Evolutionary conservation across 2,113 vertebrate species (phyloP).

Genomic region (Balaenoptera acutorostrata): DNA sequence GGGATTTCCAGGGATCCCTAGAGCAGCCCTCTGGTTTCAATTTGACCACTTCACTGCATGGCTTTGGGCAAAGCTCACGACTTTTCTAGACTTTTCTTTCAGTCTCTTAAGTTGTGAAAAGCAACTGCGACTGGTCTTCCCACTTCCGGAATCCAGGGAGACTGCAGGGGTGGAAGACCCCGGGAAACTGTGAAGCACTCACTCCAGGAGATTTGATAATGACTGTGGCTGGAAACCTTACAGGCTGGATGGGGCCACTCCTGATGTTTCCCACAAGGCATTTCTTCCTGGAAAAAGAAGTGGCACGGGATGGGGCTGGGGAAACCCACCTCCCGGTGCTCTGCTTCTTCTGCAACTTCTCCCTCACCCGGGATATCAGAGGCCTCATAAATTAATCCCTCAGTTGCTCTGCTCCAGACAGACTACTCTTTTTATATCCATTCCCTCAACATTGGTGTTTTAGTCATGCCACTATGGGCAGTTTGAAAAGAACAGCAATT

Average conservation of each 20-base stretch:
- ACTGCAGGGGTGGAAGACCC: neutral
- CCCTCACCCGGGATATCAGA: neutral
- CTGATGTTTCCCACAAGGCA: neutral
- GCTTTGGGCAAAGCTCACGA: neutral
- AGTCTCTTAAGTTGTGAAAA: neutral
- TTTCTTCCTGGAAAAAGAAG: neutral
- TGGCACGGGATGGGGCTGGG: accelerated
- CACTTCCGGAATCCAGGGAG: neutral
- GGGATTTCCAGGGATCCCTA: neutral
- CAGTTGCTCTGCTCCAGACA: neutral
- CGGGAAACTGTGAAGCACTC: neutral
- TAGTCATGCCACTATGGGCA: neutral
- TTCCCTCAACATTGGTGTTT: neutral
- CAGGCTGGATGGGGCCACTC: neutral
- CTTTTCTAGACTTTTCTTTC: neutral
- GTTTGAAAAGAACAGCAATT: constrained; percentile 42
- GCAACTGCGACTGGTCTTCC: neutral
- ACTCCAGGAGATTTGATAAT: neutral
- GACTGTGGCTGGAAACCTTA: no score
- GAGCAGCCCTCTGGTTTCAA: neutral
- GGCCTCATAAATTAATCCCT: neutral
- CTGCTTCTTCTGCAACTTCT: neutral
- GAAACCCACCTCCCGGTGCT: no score
- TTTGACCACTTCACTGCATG: neutral
- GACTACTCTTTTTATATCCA: neutral